Conservation (phyloP, 2,888 invertebrate genomes). For the Temnothorax ravouxi region DNA sequence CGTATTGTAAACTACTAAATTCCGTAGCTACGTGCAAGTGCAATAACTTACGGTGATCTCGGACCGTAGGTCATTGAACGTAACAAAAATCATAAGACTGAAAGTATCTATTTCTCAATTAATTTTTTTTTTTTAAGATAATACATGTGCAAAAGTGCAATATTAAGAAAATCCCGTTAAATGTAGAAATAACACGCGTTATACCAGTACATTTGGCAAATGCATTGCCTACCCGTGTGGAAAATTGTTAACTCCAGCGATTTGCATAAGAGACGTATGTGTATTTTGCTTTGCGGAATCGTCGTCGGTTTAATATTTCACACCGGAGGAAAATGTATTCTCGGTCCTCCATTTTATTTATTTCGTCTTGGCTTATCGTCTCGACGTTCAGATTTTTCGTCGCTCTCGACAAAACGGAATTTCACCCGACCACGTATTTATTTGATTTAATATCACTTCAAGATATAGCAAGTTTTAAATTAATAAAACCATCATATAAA, state of each 20-base stretch:
- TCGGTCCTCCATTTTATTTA: constrained; percentile 31
- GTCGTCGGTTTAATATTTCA: constrained; percentile 60
- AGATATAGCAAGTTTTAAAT: background rate
- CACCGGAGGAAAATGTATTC: constrained; percentile 10
- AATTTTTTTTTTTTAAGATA: background rate
- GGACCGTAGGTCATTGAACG: too few species aligned
- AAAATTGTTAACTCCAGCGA: constrained; percentile 46
- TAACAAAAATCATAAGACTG: background rate
- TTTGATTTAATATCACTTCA: constrained; percentile 25
- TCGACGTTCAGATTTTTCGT: constrained; percentile 20
- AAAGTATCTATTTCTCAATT: background rate
- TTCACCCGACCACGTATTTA: constrained; percentile 18
- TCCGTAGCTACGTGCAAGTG: background rate
- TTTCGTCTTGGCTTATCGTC: constrained; percentile 26
- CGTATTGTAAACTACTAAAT: constrained; percentile 26
- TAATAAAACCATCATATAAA: background rate
- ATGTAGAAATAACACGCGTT: background rate
- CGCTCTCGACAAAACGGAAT: constrained; percentile 8
- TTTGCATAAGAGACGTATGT: constrained; percentile 51
- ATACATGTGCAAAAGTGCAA: background rate
- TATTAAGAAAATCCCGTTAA: background rate
- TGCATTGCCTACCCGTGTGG: constrained; percentile 3
- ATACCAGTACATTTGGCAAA: background rate
- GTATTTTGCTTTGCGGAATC: constrained; percentile 35
- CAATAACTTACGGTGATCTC: constrained; percentile 27